Percentiles rank a stretch among this genome's conserved stretches.
Conservation (phyloP, 2,888 invertebrate genomes). For the Rosalia funebris region DNA sequence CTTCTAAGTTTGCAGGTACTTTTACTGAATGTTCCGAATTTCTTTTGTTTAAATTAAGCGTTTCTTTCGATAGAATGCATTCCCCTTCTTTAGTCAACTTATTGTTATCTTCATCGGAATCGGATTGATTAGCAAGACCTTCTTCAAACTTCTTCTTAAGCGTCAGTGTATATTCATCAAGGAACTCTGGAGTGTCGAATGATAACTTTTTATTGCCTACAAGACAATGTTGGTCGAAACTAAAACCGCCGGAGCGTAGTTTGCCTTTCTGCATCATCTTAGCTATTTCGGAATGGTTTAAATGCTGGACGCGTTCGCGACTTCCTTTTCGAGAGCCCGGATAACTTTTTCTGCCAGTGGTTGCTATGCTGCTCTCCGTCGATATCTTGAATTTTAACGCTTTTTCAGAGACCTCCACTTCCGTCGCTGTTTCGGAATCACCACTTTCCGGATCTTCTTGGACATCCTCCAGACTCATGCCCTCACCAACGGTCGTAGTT, state of each 20-base stretch:
- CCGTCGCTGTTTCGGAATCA: constrained; percentile 73
- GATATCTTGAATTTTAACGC: constrained; percentile 81
- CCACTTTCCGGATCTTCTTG: constrained; percentile 70
- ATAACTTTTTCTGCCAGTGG: constrained; percentile 70
- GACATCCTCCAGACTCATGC: constrained; percentile 65
- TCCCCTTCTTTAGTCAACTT: constrained; percentile 45
- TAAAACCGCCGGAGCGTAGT: constrained; percentile 60
- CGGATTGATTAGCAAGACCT: constrained; percentile 39
- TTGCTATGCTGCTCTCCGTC: constrained; percentile 69
- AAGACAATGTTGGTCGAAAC: constrained; percentile 60
- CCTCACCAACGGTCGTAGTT: constrained; percentile 48
- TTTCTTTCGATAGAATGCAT: constrained; percentile 59
- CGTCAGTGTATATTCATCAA: constrained; percentile 60
- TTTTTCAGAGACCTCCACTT: constrained; percentile 79
- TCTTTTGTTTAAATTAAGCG: constrained; percentile 59
- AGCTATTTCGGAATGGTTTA: constrained; percentile 63
- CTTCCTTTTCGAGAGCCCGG: constrained; percentile 77
- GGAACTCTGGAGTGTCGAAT: constrained; percentile 61
- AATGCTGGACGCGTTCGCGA: constrained; percentile 68
- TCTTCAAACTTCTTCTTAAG: constrained; percentile 57
- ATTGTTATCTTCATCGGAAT: constrained; percentile 43
- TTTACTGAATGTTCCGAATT: constrained; percentile 61
- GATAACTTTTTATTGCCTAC: constrained; percentile 60
- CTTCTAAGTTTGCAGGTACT: constrained; percentile 50
- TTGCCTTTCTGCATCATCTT: constrained; percentile 65